Conservation (phyloP, 2,113 vertebrate genomes). For the Pseudorhombus dupliciocellatus region DNA sequence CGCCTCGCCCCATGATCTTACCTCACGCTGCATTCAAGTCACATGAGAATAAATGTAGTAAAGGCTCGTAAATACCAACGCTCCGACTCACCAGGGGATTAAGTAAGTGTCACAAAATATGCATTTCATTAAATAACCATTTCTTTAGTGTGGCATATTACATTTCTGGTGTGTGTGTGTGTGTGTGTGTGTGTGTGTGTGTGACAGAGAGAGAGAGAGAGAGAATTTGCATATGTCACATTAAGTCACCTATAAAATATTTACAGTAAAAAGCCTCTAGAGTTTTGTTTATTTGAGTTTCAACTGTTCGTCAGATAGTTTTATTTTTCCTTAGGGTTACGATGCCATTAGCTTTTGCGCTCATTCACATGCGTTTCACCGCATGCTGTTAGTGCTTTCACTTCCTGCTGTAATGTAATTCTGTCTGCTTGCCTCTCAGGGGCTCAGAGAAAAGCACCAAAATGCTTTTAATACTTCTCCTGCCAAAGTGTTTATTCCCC, state of each 20-base stretch:
- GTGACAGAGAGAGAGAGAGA: not conserved
- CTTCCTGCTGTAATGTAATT: slow-evolving; percentile 27
- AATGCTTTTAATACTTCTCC: slow-evolving; percentile 43
- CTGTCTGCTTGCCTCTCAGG: slow-evolving; percentile 13
- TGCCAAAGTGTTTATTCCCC: slow-evolving; percentile 23
- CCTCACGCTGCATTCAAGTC: slow-evolving; percentile 27
- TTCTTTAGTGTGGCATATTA: not conserved
- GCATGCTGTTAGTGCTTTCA: slow-evolving; percentile 4
- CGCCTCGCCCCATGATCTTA: slow-evolving; percentile 24
- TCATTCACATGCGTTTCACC: not conserved
- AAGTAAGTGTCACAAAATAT: too few species aligned
- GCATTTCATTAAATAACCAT: not conserved
- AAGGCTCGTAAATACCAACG: not conserved
- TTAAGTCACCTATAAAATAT: slow-evolving; percentile 9
- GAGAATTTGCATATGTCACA: too few species aligned
- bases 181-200: not conserved
- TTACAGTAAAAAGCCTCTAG: not conserved
- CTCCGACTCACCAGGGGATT: slow-evolving; percentile 2
- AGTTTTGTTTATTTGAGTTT: not conserved
- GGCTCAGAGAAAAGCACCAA: slow-evolving; percentile 29
- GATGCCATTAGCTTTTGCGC: slow-evolving; percentile 25
- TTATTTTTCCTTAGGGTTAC: slow-evolving; percentile 18
- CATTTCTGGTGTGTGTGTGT: not conserved
- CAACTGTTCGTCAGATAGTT: slow-evolving; percentile 2
- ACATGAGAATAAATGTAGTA: not conserved